Base-by-base conservation (phyloP, 2,797 vertebrate species). In the Gobionotothen gibberifrons region DNA sequence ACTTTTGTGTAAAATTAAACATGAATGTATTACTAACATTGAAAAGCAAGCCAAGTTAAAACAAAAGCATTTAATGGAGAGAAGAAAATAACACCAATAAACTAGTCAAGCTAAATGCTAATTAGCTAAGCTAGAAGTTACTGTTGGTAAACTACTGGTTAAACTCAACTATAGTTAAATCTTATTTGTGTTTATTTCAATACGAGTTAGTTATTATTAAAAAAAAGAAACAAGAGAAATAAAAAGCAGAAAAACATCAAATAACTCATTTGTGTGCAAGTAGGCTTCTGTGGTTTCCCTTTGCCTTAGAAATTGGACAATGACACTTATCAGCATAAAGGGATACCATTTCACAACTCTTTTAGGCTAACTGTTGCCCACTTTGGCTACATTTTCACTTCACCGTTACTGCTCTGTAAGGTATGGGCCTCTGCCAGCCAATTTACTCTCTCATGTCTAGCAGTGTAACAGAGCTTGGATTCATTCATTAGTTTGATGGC, bases 401-500 rank as follows among this genome's bases (percentile, higher is more conserved):
- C 32, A 36, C 32, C 8, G 17, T 15, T 16, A 15, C 32, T 36
- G 32, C 32, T 36, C 32, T 36, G 32, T 9, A 36, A 36, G 32
- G 32, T 36, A 4, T 15, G 4, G 3, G 10, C 16, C n/a, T 19
- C 13, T 16, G 47, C 42, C 15, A 3, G 1, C 39, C 21, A 61
- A 5, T 63, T 72, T 42, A 71, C 74, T 55, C 63, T 62, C 17
- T 58, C 67, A 9, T 4, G 13, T 44, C 19, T 62, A 74, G 61
- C 58, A 36, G 70, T 75, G 76, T 74, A 62, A 65, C 70, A 48
- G 69, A 70, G 43, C 74, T 72, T 71, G 36, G 65, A 56, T 85
- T 79, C 58, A 74, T 72, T 86, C 81, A 90, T 93, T 87, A 89
- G 39, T 26, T 76, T 83, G 76, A 89, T 71, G 53, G 79, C 52